Percentiles rank a stretch among this genome's conserved stretches.
phyloP scores from a whole-genome alignment of 2,113 vertebrate genomes.

The Malurus cyaneus region DNA sequence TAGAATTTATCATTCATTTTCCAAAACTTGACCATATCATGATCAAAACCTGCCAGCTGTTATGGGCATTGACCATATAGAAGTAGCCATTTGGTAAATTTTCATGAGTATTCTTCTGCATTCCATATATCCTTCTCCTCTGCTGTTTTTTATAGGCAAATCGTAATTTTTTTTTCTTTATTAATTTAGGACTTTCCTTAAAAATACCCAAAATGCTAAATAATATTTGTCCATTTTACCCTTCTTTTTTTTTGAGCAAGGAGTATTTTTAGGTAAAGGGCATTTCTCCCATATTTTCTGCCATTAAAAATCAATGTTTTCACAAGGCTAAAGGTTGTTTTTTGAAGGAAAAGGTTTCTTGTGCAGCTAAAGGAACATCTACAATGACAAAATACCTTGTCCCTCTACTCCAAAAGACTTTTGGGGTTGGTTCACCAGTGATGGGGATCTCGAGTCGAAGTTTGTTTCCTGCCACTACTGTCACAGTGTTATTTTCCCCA shows the following conservation, averaged over 20 bases:
- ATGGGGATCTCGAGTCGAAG: slow-evolving; percentile 94
- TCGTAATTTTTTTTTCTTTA: fast-evolving
- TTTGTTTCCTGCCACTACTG: slow-evolving; percentile 93
- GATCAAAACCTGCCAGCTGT: not conserved
- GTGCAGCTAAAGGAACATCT: not conserved
- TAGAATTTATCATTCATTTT: not conserved
- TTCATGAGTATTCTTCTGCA: not conserved
- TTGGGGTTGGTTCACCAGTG: slow-evolving; percentile 90
- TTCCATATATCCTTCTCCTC: not conserved
- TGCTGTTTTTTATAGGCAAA: not conserved
- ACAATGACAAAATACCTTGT: slow-evolving; percentile 79
- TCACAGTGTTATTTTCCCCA: slow-evolving; percentile 89
- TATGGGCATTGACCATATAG: not conserved
- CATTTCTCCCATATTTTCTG: not conserved
- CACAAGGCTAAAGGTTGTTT: not conserved
- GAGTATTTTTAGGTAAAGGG: not conserved
- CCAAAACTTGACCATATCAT: not conserved
- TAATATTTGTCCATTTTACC: not conserved
- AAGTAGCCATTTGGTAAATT: not conserved
- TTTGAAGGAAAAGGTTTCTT: not conserved
- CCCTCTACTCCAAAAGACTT: slow-evolving; percentile 91
- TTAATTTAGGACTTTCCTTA: not conserved
- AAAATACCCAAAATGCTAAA: not conserved
- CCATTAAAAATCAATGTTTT: not conserved
- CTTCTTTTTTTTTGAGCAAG: not conserved